Base-by-base conservation (phyloP, 2,888 invertebrate genomes). In the Ormia ochracea region DNA sequence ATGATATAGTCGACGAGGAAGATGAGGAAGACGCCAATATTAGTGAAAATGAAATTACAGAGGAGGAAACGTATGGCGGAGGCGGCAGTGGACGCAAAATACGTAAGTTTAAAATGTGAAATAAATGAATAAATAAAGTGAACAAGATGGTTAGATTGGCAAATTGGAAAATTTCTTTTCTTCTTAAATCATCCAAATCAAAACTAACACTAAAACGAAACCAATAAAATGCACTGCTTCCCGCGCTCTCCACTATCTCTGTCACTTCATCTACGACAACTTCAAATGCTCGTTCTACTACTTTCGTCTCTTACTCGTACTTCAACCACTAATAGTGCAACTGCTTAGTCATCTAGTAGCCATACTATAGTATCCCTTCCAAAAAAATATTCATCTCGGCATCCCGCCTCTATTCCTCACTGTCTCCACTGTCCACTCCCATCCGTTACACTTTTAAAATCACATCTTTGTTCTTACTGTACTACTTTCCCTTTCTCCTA, bases 401-500 rank as follows among this genome's bases (percentile, higher is more conserved):
- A 2, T 36, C 41, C 43, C 17, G 6, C 4, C 12, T 31, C 41
- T 6, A 17, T 12, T 26, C 33, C 36, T 23, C n/a, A 4, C 5
- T 23, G 12, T 7, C 7, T 10, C 33, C n/a, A 19, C 52, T 66
- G 21, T 48, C 65, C 75, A 58, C 59, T 52, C 61, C 76, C 73
- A 33, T 77, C 66, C 73, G 45, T 56, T 41, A 50, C 73, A 78
- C 68, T 59, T 56, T 73, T 59, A 77, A 81, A 81, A 72, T 81
- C 83, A 81, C 82, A 79, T 82, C 82, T 83, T 80, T 81, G 83
- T 81, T 84, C 84, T 85, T 83, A 84, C 84, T 87, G 83, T 87
- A 87, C 87, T 86, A 87, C 87, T 86, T 87, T 87, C 87, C 87
- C 87, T 86, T 84, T 82, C 87, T 88, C 88, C 88, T 88, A 87